Base-by-base conservation (phyloP, 2,797 vertebrate species). In the Acestrorhynchus altus region DNA sequence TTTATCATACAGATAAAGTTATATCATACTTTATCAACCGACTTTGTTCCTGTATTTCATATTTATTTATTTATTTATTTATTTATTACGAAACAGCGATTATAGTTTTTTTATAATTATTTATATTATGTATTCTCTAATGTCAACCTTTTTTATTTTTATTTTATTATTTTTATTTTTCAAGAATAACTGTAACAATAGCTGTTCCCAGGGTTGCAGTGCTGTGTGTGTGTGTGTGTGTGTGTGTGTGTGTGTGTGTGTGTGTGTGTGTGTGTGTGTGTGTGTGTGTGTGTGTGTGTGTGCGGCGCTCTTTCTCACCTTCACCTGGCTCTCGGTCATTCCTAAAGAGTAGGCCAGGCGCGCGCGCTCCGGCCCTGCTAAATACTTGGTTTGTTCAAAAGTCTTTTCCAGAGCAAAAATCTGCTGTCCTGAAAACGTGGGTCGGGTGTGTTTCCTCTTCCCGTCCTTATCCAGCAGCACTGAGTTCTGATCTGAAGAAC, bases 401-500 rank as follows among this genome's bases (percentile, higher is more conserved):
- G 97, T 99, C 90, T 99, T 99, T 92, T 99, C 97, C 91, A 99
- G 89, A 0, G 97, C 97, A 75, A 99, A 99, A 83, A 98, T 99
- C 89, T 99, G 97, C 88, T 99, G 97, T 0, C 97, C 97, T 1
- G 97, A 98, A 88, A 98, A 99, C 0, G 97, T 98, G 69, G 97
- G 97, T 81, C 97, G 89, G 0, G 97, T 98, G 91, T 98, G 97
- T 82, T 99, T 99, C 80, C 97, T 92, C 78, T 99, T 99, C 1
- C 97, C 97, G 83, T 99, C 97, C 85, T 98, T 98, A 86, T 98
- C 97, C 91, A 98, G 87, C 68, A 98, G 83, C 80, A 98, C 95
- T 15, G 96, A 97, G 86, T 93, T 94, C 85, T 96, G 96, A 91
- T 98, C 97, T 98, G 93, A 72, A 56, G 8, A 56, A 28, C 4